Percentiles rank a stretch among this genome's conserved stretches.
These are phyloP conservation scores for Molossus alvarezi DNA, from an alignment of 2,797 vertebrate species.

Conservation along the genomic window DNA sequence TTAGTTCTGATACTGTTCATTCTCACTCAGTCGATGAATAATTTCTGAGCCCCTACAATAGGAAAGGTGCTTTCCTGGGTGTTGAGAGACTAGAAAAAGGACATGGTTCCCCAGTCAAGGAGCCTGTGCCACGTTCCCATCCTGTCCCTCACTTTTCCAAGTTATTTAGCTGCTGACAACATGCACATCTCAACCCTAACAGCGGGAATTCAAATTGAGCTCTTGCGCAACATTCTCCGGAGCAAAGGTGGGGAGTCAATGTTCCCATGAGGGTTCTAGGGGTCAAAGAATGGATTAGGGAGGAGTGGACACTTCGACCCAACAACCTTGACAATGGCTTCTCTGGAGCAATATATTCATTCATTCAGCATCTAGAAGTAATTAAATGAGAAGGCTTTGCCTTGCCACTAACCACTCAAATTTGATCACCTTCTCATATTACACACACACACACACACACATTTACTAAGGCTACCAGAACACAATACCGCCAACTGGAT, in stretches of 20 bases:
- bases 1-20: background rate
- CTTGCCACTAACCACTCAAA: background rate
- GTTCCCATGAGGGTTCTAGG: fast-evolving
- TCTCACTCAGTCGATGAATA: no score
- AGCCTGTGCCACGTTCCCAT: fast-evolving
- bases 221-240: background rate
- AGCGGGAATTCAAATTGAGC: background rate
- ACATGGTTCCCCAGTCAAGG: background rate
- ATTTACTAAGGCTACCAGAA: background rate
- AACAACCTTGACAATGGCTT: background rate
- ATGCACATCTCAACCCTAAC: background rate
- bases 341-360: fast-evolving
- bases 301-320: background rate
- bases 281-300: fast-evolving
- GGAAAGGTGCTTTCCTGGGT: background rate
- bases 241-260: no score
- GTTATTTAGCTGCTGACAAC: background rate
- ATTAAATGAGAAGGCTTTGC: background rate
- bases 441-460: background rate
- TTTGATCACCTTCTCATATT: background rate
- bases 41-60: background rate
- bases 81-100: background rate
- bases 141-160: background rate
- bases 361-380: background rate
- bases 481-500: background rate